Evolutionary conservation across 1,140 invertebrate species (phyloP), one percentile per base, ranked within the genome.

Genomic region (Drosophila kikkawai): DNA sequence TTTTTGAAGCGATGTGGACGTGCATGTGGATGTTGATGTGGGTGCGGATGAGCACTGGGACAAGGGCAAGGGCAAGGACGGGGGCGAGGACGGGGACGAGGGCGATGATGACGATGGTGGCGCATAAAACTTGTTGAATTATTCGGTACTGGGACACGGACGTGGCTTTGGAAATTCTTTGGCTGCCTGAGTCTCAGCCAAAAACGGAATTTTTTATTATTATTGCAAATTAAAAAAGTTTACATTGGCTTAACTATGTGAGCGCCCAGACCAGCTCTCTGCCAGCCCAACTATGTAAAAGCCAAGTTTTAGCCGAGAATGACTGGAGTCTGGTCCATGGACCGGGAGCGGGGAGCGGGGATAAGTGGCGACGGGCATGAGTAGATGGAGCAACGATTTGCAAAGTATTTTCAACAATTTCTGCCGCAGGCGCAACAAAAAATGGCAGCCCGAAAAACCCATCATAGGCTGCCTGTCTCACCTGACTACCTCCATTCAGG

Each of bases 221-320:
- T 88, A 88, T 88, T 90, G 85, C 78, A 88, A 88, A 88, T 88
- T 88, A 88, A 88, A 88, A 88, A 88, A 90, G 85, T 88, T 88
- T 79, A 81, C 81, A 85, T 82, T 82, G 79, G 81, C 85, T 79
- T 88, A 88, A 88, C 85, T 88, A 88, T 88, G 85, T 59, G 60
- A 79, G 64, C 66, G 81, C 37, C 42, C 39, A 29, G 60, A 17
- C 37, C 59, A 39, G 55, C 29, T 17, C 15, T 19, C 64, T 41
- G 57, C 13, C 48, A 45, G 50, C 66, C 34, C 66, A 88, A 87
- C 84, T 87, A 88, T 87, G 84, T 80, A 63, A 84, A 79, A 88
- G 84, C 77, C 68, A 87, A 87, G 84, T 87, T 88, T 87, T 44
- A 74, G 70, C 55, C 45, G 70, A 74, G 70, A 74, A 73, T 73